A percentile compares a stretch with the other conserved stretches of the same genome.
phyloP scores from a whole-genome alignment of 30 jellyfish, hydroid and myxozoan genomes.

The Turritopsis rubra region DNA sequence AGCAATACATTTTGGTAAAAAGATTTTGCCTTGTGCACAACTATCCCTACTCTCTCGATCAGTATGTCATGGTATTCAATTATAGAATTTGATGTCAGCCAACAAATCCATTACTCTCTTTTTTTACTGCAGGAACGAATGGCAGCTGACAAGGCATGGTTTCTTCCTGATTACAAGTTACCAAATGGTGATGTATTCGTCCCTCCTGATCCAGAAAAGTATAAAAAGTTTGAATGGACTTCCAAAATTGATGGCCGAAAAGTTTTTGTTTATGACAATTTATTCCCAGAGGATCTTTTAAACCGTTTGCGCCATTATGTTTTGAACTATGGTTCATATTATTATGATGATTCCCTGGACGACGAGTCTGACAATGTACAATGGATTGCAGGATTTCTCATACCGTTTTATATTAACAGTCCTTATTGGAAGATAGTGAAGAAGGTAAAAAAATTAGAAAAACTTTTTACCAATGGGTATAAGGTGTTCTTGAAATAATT shows the following conservation, averaged over 20 bases:
- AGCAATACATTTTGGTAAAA: no score
- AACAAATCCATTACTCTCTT: background rate
- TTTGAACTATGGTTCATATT: slow-evolving; percentile 71
- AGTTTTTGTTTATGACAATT: slow-evolving; percentile 61
- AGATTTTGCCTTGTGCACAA: no score
- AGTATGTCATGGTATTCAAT: no score
- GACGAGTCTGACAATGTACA: slow-evolving; percentile 82
- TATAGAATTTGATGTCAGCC: background rate
- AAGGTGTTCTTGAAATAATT: no score
- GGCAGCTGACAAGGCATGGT: slow-evolving; percentile 61
- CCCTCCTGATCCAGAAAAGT: slow-evolving; percentile 54
- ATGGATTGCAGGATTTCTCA: slow-evolving; percentile 87
- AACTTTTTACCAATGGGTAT: background rate
- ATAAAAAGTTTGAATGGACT: slow-evolving; percentile 51
- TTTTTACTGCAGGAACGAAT: slow-evolving; percentile 22
- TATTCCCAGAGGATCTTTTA: slow-evolving; percentile 66
- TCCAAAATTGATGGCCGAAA: slow-evolving; percentile 57
- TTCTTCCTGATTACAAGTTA: slow-evolving; percentile 47
- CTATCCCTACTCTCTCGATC: no score
- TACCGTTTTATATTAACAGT: slow-evolving; percentile 52
- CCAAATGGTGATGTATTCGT: slow-evolving; percentile 35
- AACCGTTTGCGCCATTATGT: slow-evolving; percentile 77
- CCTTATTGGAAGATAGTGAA: slow-evolving; percentile 76
- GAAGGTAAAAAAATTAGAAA: slow-evolving; percentile 37
- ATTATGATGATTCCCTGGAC: slow-evolving; percentile 77